phyloP scores from a whole-genome alignment of 2,888 invertebrate genomes.

The Lamproptera curius region DNA sequence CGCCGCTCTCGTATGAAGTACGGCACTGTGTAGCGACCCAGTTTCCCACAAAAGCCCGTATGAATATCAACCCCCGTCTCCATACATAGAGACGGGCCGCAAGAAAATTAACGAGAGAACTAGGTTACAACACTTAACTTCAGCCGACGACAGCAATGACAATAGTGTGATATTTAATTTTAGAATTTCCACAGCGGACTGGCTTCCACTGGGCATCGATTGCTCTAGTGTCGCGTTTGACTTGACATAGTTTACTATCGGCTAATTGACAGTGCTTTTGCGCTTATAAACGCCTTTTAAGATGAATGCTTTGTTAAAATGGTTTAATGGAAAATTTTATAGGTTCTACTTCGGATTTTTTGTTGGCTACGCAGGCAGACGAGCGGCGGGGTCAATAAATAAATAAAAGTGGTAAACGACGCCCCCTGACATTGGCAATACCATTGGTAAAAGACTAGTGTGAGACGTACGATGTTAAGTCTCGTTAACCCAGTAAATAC shows the following conservation, averaged over 20 bases:
- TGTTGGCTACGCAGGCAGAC: too few relatives aligned
- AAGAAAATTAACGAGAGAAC: constrained; percentile 21
- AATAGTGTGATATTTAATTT: constrained; percentile 19
- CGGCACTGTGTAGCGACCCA: constrained; percentile 23
- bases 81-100: constrained; percentile 19
- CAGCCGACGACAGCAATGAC: constrained; percentile 20
- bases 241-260: constrained; percentile 6
- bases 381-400: too few relatives aligned
- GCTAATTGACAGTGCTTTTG: neutral
- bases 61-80: constrained; percentile 21
- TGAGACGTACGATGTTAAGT: too few relatives aligned
- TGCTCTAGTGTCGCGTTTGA: constrained; percentile 2
- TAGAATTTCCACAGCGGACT: constrained; percentile 10
- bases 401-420: too few relatives aligned
- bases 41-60: constrained; percentile 23
- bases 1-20: constrained; percentile 21
- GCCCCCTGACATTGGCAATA: too few relatives aligned
- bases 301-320: too few relatives aligned
- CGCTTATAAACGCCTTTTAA: too few relatives aligned
- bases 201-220: constrained; percentile 14
- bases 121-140: constrained; percentile 22
- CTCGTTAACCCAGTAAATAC: too few relatives aligned
- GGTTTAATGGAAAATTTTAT: too few relatives aligned
- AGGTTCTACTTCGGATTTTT: too few relatives aligned
- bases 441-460: too few relatives aligned